Percentiles rank a stretch among this genome's conserved stretches.
Conservation (phyloP, 2,797 vertebrate genomes). For the Myotis vivesi region DNA sequence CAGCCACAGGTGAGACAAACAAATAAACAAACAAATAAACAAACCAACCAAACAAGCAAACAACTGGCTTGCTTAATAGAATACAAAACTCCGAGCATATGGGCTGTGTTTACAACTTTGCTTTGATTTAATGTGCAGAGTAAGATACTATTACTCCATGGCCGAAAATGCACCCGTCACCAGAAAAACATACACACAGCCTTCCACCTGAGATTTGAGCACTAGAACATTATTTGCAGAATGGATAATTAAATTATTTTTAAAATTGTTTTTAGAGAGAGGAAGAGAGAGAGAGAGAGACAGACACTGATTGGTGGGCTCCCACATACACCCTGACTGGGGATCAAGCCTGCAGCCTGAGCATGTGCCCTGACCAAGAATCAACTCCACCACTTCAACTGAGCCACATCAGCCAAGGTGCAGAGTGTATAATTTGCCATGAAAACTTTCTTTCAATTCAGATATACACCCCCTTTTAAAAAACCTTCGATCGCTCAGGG, state of each 20-base stretch:
- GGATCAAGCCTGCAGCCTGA: not conserved
- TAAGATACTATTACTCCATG: not conserved
- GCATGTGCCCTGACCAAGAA: not conserved
- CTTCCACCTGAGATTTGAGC: not conserved
- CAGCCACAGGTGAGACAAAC: not conserved
- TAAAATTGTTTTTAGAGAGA: not conserved
- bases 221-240: not conserved
- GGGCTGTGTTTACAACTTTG: not conserved
- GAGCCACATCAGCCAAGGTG: not conserved
- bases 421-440: not conserved
- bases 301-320: not conserved
- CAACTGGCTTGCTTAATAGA: not conserved
- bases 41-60: not conserved
- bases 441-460: not conserved
- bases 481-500: not conserved
- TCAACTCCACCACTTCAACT: not conserved
- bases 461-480: not conserved
- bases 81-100: not conserved
- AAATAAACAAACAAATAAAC: not conserved
- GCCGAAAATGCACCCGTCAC: not conserved
- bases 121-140: not conserved
- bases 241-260: not conserved
- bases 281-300: not conserved
- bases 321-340: not conserved
- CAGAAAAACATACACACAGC: not conserved